Evolutionary conservation across 2,797 vertebrate species (phyloP).

Genomic region (Microcaecilia unicolor): DNA sequence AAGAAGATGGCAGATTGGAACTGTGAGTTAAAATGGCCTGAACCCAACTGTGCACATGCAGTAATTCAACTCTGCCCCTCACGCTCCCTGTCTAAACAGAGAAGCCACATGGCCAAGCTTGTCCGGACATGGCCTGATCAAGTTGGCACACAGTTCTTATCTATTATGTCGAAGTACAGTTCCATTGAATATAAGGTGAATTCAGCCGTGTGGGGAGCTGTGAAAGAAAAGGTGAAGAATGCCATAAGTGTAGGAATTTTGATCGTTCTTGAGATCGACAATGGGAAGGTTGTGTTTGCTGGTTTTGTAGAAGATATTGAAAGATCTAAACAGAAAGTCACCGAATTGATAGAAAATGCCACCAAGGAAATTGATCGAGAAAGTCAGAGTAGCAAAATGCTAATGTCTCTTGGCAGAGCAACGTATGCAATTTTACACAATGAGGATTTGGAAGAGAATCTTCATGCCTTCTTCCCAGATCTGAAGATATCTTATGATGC

Average conservation of each 20-base stretch:
- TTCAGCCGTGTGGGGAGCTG: conserved; percentile 41
- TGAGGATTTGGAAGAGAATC: conserved; percentile 30
- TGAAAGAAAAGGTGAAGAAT: conserved; percentile 27
- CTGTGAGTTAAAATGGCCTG: conserved; percentile 54
- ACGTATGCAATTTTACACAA: conserved; percentile 47
- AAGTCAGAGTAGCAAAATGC: conserved; percentile 39
- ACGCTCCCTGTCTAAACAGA: conserved; percentile 42
- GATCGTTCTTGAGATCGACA: conserved; percentile 19
- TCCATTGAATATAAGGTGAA: conserved; percentile 17
- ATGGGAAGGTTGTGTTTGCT: conserved; percentile 39
- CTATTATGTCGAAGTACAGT: conserved; percentile 42
- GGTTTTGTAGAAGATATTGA: conserved; percentile 47
- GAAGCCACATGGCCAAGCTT: conserved; percentile 13
- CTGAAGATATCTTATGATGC: conserved; percentile 44
- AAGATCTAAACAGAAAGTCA: conserved; percentile 31
- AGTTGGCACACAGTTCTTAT: conserved; percentile 29
- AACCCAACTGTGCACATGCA: background rate
- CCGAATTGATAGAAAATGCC: conserved; percentile 27
- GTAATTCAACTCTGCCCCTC: conserved; percentile 52
- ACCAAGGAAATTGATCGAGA: conserved; percentile 43
- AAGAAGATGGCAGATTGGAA: conserved; percentile 49
- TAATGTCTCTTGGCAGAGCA: conserved; percentile 29
- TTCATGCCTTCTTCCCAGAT: conserved; percentile 28
- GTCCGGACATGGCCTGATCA: conserved; percentile 53
- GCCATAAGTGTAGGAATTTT: conserved; percentile 30